Percentiles rank a stretch among this genome's conserved stretches.
These are phyloP conservation scores for Tamandua tetradactyla DNA, from an alignment of 2,797 vertebrate genomes.

Conservation along the genomic window DNA sequence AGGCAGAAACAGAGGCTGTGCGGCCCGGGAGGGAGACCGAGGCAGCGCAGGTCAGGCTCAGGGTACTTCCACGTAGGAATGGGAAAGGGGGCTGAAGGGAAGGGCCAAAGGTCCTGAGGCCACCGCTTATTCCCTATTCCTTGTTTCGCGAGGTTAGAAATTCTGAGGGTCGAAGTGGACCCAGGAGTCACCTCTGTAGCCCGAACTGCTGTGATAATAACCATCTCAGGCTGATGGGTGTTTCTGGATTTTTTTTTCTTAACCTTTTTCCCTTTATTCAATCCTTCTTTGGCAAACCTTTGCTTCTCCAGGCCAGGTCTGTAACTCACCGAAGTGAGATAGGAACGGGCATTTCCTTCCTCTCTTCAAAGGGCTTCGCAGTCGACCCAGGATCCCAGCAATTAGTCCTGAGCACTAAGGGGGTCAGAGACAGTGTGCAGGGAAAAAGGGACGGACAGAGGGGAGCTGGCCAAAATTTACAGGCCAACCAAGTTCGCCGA, in stretches of 20 bases:
- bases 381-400: neutral
- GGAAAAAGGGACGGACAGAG: neutral
- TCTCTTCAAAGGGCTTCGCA: neutral
- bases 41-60: neutral
- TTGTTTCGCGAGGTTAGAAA: neutral
- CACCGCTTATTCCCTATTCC: neutral
- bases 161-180: neutral
- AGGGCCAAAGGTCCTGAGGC: neutral
- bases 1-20: neutral
- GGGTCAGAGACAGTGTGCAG: no score
- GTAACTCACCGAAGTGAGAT: neutral
- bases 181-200: neutral
- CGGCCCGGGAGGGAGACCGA: neutral
- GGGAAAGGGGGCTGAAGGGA: no score
- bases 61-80: no score
- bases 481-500: neutral
- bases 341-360: neutral
- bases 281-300: neutral
- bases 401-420: neutral
- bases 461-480: neutral
- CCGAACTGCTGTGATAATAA: neutral
- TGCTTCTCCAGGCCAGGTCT: neutral
- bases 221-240: neutral
- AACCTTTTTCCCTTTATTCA: neutral
- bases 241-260: neutral